A percentile compares a stretch with the other conserved stretches of the same genome.
Conservation (phyloP, 2,888 invertebrate genomes). For the Drosophila peninsularis region DNA sequence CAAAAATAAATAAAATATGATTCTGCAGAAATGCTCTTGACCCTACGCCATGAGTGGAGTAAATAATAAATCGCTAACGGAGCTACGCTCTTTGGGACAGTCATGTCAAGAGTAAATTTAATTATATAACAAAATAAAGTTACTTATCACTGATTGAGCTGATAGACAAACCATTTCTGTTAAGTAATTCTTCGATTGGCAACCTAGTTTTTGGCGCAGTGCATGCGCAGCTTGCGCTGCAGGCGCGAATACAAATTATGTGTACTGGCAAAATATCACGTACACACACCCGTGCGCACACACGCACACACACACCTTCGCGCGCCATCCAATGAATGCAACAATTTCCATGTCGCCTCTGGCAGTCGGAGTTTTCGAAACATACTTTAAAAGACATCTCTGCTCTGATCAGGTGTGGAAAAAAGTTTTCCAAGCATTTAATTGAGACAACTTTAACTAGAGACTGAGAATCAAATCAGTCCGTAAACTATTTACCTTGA, state of each 20-base stretch:
- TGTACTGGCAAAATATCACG: constrained; percentile 41
- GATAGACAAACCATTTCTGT: background rate
- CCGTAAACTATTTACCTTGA: background rate
- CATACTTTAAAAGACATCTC: constrained; percentile 27
- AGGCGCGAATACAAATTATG: constrained; percentile 48
- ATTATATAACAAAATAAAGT: background rate
- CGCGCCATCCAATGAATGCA: constrained; percentile 4
- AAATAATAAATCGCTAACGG: background rate
- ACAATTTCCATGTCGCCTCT: background rate
- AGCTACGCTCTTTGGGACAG: background rate
- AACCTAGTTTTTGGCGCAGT: constrained; percentile 26
- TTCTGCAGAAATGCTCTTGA: background rate
- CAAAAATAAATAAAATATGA: background rate
- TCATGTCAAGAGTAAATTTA: background rate
- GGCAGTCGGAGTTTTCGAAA: constrained; percentile 9
- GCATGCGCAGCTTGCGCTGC: constrained; percentile 26
- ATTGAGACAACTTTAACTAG: background rate
- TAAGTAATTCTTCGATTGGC: background rate
- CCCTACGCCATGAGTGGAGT: too few relatives aligned
- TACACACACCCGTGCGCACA: constrained; percentile 2
- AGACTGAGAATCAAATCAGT: background rate
- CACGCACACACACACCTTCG: background rate
- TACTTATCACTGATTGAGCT: background rate
- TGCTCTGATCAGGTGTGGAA: constrained; percentile 5
- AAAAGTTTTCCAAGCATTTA: background rate